Evolutionary conservation across 2,113 vertebrate species (phyloP).

Genomic region (Notarius lentiginosus): DNA sequence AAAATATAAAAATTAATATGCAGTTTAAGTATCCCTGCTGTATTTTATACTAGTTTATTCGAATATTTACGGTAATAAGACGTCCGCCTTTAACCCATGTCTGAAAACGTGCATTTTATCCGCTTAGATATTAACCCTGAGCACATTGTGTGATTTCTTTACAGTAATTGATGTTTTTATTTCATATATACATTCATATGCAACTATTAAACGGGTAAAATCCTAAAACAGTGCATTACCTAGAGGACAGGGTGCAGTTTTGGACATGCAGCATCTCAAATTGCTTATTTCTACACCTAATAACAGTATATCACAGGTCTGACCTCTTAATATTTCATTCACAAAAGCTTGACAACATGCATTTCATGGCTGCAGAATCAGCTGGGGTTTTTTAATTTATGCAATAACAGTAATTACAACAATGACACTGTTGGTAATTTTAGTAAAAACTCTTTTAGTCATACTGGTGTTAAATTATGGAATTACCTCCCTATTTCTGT

Average conservation of each 20-base stretch:
- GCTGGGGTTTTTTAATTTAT: too few species aligned
- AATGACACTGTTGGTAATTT: too few species aligned
- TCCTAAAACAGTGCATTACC: neutral
- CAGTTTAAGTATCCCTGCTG: too few species aligned
- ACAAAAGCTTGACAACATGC: neutral
- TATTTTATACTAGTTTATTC: neutral
- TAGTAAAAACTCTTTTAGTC: too few species aligned
- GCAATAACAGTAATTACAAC: too few species aligned
- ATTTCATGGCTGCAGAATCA: neutral
- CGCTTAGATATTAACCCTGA: neutral
- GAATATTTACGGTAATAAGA: conserved; percentile 27
- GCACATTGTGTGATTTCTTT: neutral
- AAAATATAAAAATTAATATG: neutral
- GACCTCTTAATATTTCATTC: neutral
- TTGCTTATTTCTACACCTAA: neutral
- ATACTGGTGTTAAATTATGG: too few species aligned
- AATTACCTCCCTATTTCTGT: too few species aligned
- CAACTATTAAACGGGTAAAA: neutral
- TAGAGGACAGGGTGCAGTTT: neutral
- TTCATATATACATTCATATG: neutral
- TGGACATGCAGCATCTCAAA: neutral
- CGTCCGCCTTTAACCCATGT: neutral
- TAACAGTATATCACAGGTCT: neutral
- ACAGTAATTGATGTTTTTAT: neutral
- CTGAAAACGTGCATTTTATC: neutral